Conservation (phyloP, 2,797 vertebrate genomes). For the Cygnus olor region DNA sequence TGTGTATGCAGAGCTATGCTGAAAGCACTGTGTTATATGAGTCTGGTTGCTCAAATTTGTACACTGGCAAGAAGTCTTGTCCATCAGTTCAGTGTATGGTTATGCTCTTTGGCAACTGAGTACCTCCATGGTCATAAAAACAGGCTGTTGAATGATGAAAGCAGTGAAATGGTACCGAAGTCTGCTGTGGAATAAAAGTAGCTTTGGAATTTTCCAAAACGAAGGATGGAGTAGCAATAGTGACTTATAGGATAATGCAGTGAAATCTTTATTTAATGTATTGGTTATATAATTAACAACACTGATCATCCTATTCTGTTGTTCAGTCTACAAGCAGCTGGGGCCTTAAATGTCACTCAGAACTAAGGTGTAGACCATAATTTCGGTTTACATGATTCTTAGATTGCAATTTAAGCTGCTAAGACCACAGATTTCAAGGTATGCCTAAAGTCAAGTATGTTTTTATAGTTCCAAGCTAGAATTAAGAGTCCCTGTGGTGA, state of each 20-base stretch:
- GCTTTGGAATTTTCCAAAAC: not conserved
- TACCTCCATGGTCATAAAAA: not conserved
- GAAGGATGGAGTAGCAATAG: not conserved
- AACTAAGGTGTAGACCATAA: not conserved
- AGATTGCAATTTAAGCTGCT: not conserved
- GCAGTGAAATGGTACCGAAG: not conserved
- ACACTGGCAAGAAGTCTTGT: not conserved
- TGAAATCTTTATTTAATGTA: not conserved
- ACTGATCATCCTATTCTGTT: not conserved
- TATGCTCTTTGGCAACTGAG: not conserved
- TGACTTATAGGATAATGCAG: not conserved
- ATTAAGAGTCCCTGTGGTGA: not conserved
- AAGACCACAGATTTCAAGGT: not conserved
- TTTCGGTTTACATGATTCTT: not conserved
- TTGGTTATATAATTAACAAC: not conserved
- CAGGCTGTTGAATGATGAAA: not conserved
- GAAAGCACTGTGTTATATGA: not conserved
- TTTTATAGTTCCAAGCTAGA: not conserved
- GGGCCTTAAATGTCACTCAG: not conserved
- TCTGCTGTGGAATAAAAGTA: not conserved
- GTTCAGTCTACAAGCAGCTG: not conserved
- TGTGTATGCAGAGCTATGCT: not conserved
- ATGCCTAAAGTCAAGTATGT: not conserved
- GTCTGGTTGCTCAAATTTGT: not conserved
- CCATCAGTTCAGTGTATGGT: fast-evolving